phyloP scores from a whole-genome alignment of 2,797 vertebrate genomes.

The Enteromius radiatus region DNA sequence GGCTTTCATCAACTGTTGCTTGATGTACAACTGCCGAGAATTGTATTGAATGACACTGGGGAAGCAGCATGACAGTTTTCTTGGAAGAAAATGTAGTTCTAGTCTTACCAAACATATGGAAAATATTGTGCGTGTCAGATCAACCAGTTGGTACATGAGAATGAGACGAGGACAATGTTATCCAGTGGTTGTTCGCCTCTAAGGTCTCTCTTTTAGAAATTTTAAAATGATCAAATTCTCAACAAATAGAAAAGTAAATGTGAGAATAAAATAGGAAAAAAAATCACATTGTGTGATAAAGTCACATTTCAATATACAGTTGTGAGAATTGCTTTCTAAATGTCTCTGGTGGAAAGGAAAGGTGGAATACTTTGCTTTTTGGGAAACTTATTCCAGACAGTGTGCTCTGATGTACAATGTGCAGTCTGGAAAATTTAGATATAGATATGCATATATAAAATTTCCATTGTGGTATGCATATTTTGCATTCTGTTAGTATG shows the following conservation, averaged over 20 bases:
- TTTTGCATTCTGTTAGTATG: background rate
- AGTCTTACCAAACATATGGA: constrained; percentile 3
- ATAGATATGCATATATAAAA: background rate
- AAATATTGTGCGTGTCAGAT: constrained; percentile 15
- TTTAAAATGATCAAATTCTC: background rate
- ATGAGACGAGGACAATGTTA: background rate
- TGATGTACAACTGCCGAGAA: background rate
- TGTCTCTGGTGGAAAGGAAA: background rate
- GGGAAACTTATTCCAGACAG: background rate
- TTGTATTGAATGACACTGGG: background rate
- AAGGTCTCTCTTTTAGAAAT: background rate
- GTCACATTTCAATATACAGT: background rate
- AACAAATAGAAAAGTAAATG: background rate
- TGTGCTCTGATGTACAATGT: background rate
- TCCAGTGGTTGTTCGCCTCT: background rate
- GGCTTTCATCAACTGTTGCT: background rate
- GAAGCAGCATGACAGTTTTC: background rate
- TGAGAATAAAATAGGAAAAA: background rate
- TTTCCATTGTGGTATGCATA: background rate
- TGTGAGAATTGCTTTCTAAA: background rate
- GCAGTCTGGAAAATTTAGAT: background rate
- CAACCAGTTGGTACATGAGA: background rate
- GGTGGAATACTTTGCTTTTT: background rate
- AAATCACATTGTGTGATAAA: background rate
- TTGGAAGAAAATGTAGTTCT: background rate